Conservation (phyloP, 1,140 invertebrate genomes). For the Contarinia nasturtii region DNA sequence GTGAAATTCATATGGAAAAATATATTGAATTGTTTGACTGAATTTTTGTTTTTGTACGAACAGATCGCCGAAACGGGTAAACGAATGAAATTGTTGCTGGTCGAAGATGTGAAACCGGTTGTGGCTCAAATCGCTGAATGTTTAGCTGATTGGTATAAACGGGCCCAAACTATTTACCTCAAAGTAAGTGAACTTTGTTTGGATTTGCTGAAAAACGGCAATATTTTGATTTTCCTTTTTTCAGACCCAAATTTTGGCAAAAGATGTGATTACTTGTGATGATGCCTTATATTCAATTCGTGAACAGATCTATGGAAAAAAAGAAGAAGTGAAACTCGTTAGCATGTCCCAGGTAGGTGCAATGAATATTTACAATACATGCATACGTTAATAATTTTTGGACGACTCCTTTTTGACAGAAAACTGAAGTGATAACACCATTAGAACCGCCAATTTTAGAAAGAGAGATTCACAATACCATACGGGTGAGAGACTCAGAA, state of each 20-base stretch:
- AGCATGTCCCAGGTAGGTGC: conserved; percentile 10
- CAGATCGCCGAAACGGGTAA: conserved; percentile 41
- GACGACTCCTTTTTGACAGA: not conserved
- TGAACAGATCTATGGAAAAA: conserved; percentile 15
- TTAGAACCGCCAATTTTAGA: not conserved
- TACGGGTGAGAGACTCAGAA: too few relatives aligned
- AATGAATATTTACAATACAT: not conserved
- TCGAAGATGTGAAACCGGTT: conserved; percentile 40
- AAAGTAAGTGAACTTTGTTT: not conserved
- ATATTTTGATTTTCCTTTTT: conserved; percentile 14
- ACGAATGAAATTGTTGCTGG: conserved; percentile 39
- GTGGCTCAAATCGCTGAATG: conserved; percentile 48
- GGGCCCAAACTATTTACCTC: conserved; percentile 48
- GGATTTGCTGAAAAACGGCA: not conserved
- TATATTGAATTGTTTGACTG: too few relatives aligned
- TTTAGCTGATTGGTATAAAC: conserved; percentile 65
- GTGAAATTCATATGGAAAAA: conserved; percentile 14
- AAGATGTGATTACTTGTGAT: conserved; percentile 40
- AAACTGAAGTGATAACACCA: not conserved
- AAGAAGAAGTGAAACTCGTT: conserved; percentile 13
- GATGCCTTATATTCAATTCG: conserved; percentile 16
- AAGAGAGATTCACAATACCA: not conserved
- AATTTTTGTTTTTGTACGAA: too few relatives aligned
- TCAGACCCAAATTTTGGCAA: conserved; percentile 47
- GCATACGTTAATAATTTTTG: not conserved